phyloP scores from a whole-genome alignment of 2,888 invertebrate genomes.

The Eristalis intricaria region DNA sequence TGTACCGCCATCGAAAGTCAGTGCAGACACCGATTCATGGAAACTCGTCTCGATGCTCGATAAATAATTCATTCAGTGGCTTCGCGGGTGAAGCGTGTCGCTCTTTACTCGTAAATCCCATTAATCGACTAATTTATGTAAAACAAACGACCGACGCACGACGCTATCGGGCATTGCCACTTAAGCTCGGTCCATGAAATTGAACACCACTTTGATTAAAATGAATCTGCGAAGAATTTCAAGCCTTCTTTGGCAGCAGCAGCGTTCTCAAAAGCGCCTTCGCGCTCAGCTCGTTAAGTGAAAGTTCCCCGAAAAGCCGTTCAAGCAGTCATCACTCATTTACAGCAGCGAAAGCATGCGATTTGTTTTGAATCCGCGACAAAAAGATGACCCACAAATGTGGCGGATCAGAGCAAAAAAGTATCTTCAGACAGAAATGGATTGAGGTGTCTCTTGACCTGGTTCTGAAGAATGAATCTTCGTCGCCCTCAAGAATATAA shows the following conservation, averaged over 20 bases:
- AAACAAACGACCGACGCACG: slow-evolving; percentile 20
- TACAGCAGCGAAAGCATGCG: slow-evolving; percentile 25
- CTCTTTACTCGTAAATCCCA: not conserved
- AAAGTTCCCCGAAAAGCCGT: slow-evolving; percentile 44
- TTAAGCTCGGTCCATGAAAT: slow-evolving; percentile 24
- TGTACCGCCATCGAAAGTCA: not conserved
- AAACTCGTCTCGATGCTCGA: not conserved
- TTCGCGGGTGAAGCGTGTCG: not conserved
- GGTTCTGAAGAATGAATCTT: slow-evolving; percentile 20
- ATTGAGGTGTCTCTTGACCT: slow-evolving; percentile 37
- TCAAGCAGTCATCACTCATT: not conserved
- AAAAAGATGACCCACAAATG: slow-evolving; percentile 36
- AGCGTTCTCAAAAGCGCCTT: slow-evolving; percentile 1
- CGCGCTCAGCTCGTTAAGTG: slow-evolving; percentile 12
- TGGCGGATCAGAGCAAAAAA: no score
- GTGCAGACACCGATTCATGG: not conserved
- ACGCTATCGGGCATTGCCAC: slow-evolving; percentile 52
- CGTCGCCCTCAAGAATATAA: slow-evolving; percentile 39
- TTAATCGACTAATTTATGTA: slow-evolving; percentile 20
- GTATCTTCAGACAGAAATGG: slow-evolving; percentile 3
- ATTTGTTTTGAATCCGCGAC: not conserved
- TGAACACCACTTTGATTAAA: slow-evolving; percentile 1
- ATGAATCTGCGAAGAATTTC: not conserved
- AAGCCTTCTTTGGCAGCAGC: not conserved
- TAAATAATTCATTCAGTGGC: slow-evolving; percentile 30